Percentiles rank a stretch among this genome's conserved stretches.
phyloP scores from a whole-genome alignment of 35 echinoderm and acorn worm genomes.

The Stichopus chloronotus region DNA sequence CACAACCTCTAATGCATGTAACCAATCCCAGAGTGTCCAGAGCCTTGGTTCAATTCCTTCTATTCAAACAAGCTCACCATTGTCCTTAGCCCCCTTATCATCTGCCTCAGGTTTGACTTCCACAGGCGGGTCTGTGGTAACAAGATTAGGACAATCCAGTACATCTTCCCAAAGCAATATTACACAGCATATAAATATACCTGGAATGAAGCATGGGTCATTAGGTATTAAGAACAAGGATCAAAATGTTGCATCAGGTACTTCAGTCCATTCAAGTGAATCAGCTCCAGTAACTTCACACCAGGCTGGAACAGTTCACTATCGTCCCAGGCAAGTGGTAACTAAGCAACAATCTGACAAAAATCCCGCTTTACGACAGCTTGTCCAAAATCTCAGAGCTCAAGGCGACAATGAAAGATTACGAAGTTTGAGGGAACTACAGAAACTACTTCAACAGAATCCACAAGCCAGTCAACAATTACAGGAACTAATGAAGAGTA shows the following conservation, averaged over 20 bases:
- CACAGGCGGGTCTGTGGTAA: neutral
- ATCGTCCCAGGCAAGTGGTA: neutral
- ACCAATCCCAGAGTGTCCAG: conserved; percentile 39
- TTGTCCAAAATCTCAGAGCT: conserved; percentile 4
- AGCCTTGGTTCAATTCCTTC: conserved; percentile 56
- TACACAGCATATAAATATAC: neutral
- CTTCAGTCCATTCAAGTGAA: neutral
- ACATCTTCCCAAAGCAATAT: neutral
- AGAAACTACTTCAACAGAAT: conserved; percentile 51
- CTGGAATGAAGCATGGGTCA: neutral
- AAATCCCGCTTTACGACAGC: conserved; percentile 14
- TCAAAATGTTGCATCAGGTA: neutral
- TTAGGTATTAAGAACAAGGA: neutral
- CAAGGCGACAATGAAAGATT: conserved; percentile 40
- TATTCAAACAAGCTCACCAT: conserved; percentile 40
- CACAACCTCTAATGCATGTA: neutral
- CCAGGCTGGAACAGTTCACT: conserved; percentile 49
- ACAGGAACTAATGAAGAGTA: conserved; percentile 47
- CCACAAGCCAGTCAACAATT: conserved; percentile 60
- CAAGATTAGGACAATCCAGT: neutral
- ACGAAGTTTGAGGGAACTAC: conserved; percentile 31
- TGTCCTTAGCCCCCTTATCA: neutral
- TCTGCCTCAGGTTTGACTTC: neutral
- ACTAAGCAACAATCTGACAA: conserved; percentile 8
- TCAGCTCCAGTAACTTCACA: conserved; percentile 44